Conservation (phyloP, 1,140 invertebrate species). For the Asbolus verrucosus region DNA sequence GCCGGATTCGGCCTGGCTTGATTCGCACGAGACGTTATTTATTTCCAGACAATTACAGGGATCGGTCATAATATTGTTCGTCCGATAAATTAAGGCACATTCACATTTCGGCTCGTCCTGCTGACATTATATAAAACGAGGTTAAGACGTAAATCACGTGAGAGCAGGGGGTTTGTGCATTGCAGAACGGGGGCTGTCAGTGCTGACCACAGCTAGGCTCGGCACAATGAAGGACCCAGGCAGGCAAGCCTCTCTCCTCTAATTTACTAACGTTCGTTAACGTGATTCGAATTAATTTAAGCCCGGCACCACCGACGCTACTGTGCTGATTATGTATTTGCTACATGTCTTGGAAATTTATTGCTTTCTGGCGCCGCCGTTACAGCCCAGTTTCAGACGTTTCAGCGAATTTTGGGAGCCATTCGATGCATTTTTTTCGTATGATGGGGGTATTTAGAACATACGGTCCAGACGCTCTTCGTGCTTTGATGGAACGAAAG, state of each 20-base stretch:
- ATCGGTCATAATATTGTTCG: not conserved
- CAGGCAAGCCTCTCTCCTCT: slow-evolving; percentile 54
- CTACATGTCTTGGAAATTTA: slow-evolving; percentile 60
- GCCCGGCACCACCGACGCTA: slow-evolving; percentile 49
- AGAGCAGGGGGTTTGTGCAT: slow-evolving; percentile 37
- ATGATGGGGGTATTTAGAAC: not conserved
- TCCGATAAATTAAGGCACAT: slow-evolving; percentile 29
- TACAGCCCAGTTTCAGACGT: slow-evolving; percentile 46
- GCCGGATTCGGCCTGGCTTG: slow-evolving; percentile 5
- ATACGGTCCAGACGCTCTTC: not conserved
- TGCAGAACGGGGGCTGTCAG: slow-evolving; percentile 56
- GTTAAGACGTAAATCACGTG: slow-evolving; percentile 51
- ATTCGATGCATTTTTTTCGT: slow-evolving; percentile 17
- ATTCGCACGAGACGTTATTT: slow-evolving; percentile 26
- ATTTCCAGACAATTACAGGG: slow-evolving; percentile 5
- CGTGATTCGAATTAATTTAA: slow-evolving; percentile 63
- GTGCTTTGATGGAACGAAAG: slow-evolving; percentile 13
- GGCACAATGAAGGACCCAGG: slow-evolving; percentile 50
- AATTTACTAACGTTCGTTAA: slow-evolving; percentile 63
- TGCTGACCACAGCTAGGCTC: slow-evolving; percentile 56
- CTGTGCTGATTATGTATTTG: slow-evolving; percentile 62
- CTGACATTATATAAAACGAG: slow-evolving; percentile 49
- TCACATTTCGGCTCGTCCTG: slow-evolving; percentile 39
- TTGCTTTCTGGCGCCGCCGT: slow-evolving; percentile 46
- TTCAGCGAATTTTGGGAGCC: slow-evolving; percentile 48